Base-by-base conservation (phyloP, 2,113 vertebrate species). In the Corvus moneduloides region DNA sequence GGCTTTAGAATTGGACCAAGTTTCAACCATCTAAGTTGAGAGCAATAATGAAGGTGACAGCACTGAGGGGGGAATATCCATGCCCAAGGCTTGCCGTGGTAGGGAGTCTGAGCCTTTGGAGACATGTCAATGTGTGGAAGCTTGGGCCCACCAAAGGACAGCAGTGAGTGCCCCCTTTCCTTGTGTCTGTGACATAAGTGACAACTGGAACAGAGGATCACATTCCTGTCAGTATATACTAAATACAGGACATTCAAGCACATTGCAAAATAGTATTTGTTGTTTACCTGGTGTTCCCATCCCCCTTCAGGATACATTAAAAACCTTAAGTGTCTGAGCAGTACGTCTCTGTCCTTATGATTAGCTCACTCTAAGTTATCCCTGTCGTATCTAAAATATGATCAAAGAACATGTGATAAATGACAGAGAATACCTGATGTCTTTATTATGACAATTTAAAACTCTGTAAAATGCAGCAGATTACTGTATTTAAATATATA, bases 261-360 rank as follows among this genome's bases (percentile, higher is more conserved):
- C 3, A 1, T 9, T 55, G 22, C 32, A 58, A 71, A 35, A 28
- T 3, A 43, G 6, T 51, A 54, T 59, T 21, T 3, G 0, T 12
- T 55, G 11, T n/a, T 51, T 35, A 64, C 18, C 23, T 52, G 19
- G 2, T 73, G 12, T 44, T 64, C 3, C 5, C 9, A 27, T 30
- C 1, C 6, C 5, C 11, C 11, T 63, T 63, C 33, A 35, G 24
- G 22, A 26, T 6, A 8, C 22, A 32, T 46, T 49, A 37, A 75
- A 69, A 61, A 22, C 7, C 12, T n/a, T 22, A 35, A 32, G 8
- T 44, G 8, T 61, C 22, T 78, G 37, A 41, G 28, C 12, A 9
- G 1, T 56, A 61, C 0, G 0, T 10, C 13, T 77, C 44, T 68
- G 18, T 64, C 3, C 13, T 41, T 32, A n/a, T 7, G 13, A 10